Evolutionary conservation across 2,888 invertebrate species (phyloP), one percentile per base, ranked within the genome.

Genomic region (Seira sanloemensis): DNA sequence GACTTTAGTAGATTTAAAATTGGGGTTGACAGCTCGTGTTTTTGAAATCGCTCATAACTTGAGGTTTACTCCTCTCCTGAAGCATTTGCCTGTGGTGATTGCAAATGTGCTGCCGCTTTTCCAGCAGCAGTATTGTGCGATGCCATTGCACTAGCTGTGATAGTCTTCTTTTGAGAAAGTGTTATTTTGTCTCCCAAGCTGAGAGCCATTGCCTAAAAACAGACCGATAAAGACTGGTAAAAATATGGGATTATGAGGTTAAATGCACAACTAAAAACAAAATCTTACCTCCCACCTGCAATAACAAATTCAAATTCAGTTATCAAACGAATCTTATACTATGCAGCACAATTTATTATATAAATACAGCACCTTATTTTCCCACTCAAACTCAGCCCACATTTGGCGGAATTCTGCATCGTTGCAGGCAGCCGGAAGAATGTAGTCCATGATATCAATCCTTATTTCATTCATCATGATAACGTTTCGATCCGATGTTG

Each of bases 351-450:
- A 75, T 76, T 66, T 12, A 7, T 37, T 58, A 27, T 26, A 18
- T 58, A 62, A 7, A n/a, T 12, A 7, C 12, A 50, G 2, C 71
- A 93, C 98, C 94, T 99, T 99, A 92, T 99, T 99, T 93, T 99
- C 99, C 99, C 99, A 99, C 92, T 99, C 99, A 92, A 99, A 99
- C 93, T 99, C 99, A 1, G 98, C 97, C 99, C 99, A 99, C 99
- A 99, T 99, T 92, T 97, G 96, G 4, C 99, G 93, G 93, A 99
- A 99, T 92, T 99, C 99, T 0, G 95, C 94, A 91, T 99, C 99
- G 75, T 95, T 96, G 92, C 99, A 99, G 58, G 93, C 92, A 18
- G 98, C 98, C 21, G 98, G 98, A 90, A 98, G 96, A 90, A 98
- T 98, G 92, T 98, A 98, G 93, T 99, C 99, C 97, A 99, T 98